Conservation (phyloP, 2,797 vertebrate species). For the Pristis pectinata region DNA sequence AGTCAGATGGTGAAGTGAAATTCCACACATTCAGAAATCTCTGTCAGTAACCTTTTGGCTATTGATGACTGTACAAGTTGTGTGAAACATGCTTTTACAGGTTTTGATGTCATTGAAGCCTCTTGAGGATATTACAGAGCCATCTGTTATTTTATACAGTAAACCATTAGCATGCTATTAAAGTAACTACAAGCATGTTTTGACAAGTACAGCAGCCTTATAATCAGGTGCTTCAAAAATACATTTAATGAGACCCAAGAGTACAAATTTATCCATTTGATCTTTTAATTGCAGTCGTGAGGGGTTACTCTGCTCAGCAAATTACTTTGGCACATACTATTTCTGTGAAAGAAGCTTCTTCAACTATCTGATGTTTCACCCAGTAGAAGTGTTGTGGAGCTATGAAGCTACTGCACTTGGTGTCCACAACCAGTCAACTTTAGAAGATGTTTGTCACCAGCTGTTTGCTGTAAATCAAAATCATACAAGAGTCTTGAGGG, state of each 20-base stretch:
- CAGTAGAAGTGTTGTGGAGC: not conserved
- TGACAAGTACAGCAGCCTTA: not conserved
- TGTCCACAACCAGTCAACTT: not conserved
- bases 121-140: not conserved
- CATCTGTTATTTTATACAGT: constrained; percentile 25
- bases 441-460: not conserved
- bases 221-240: constrained; percentile 2
- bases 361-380: not conserved
- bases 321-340: not conserved
- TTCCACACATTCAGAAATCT: not conserved
- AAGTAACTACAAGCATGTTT: constrained; percentile 32
- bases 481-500: not conserved
- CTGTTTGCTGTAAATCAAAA: not conserved
- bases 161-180: not conserved
- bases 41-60: not conserved
- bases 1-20: not conserved
- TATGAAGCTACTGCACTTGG: not conserved
- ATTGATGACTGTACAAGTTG: not conserved
- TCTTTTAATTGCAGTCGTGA: not conserved
- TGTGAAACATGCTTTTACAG: not conserved
- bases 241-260: constrained; percentile 30
- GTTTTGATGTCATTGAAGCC: not conserved
- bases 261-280: not conserved
- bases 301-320: not conserved
- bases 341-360: not conserved